Percentiles rank a stretch among this genome's conserved stretches.
Evolutionary conservation across 2,113 vertebrate species (phyloP).

Genomic region (Suricata suricatta): DNA sequence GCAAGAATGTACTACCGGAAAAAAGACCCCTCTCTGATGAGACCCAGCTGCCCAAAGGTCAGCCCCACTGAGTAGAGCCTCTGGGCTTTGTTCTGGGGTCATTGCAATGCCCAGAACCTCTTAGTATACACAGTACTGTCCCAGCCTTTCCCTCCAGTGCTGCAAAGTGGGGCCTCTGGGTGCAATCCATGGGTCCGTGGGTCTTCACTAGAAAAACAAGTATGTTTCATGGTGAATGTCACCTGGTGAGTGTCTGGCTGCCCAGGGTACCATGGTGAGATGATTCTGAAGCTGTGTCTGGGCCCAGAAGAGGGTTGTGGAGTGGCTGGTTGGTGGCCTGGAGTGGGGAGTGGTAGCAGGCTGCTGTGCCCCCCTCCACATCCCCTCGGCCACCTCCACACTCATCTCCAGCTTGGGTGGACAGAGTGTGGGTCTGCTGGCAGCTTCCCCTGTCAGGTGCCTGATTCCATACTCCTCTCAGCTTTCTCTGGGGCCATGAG

Average conservation of each 20-base stretch:
- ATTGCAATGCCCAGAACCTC: neutral
- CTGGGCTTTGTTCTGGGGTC: neutral
- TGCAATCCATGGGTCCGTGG: neutral
- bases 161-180: neutral
- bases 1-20: neutral
- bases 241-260: neutral
- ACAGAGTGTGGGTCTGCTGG: neutral
- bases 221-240: neutral
- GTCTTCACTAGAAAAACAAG: neutral
- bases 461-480: neutral
- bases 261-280: neutral
- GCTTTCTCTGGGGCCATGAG: neutral
- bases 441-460: neutral
- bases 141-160: neutral
- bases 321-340: neutral
- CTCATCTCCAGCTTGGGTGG: neutral
- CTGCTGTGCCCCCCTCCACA: neutral
- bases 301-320: neutral
- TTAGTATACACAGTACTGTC: neutral
- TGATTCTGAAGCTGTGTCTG: neutral
- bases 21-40: neutral
- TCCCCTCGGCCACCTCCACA: neutral
- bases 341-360: neutral
- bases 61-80: neutral
- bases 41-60: constrained; percentile 41